These are phyloP conservation scores for Pipra filicauda DNA, from an alignment of 2,113 vertebrate species.

Conservation along the genomic window DNA sequence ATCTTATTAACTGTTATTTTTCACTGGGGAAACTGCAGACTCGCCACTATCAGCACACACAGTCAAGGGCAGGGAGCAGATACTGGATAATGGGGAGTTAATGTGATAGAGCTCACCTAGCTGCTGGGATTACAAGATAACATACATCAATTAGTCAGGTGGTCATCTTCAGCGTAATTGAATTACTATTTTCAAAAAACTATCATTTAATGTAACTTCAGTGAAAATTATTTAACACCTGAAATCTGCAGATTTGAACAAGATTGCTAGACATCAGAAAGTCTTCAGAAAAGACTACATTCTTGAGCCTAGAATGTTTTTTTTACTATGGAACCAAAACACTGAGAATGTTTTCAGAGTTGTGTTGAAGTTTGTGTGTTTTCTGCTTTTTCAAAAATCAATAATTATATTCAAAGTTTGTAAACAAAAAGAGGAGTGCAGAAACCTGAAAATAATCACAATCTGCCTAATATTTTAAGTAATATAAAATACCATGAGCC, in stretches of 20 bases:
- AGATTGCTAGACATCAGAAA: not conserved
- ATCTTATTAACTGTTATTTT: constrained; percentile 1
- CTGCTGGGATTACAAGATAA: not conserved
- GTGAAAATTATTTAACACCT: not conserved
- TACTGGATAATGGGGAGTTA: not conserved
- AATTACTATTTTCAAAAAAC: constrained; percentile 10
- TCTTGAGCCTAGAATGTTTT: not conserved
- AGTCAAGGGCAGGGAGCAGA: not conserved
- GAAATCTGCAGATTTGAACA: not conserved
- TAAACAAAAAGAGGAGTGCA: not conserved
- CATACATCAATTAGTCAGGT: not conserved
- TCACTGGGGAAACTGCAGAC: not conserved
- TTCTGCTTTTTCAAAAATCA: not conserved
- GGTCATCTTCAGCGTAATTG: not conserved
- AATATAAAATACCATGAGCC: not conserved
- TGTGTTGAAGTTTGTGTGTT: not conserved
- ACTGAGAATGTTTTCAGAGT: not conserved
- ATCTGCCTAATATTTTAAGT: not conserved
- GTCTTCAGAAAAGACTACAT: not conserved
- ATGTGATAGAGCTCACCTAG: constrained; percentile 11
- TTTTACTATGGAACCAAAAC: not conserved
- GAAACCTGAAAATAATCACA: not conserved
- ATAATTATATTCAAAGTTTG: not conserved
- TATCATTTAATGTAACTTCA: not conserved
- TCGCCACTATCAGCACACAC: not conserved